Conservation (phyloP, 2,797 vertebrate genomes). For the Discoglossus pictus region DNA sequence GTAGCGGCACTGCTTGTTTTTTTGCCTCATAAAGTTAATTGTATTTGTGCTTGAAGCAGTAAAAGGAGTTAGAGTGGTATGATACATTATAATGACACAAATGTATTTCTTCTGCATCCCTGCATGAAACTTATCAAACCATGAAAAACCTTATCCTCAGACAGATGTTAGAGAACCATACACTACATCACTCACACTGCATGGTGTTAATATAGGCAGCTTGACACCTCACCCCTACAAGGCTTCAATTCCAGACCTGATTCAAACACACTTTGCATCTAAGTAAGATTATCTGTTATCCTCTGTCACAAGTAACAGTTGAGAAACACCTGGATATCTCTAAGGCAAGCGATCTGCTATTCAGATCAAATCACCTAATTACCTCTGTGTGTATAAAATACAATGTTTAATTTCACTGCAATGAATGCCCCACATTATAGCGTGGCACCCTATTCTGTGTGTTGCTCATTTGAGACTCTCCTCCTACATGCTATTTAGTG, state of each 20-base stretch:
- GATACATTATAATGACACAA: slow-evolving; percentile 18
- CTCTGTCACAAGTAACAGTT: slow-evolving; percentile 23
- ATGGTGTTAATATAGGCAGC: slow-evolving; percentile 49
- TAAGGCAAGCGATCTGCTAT: slow-evolving; percentile 1
- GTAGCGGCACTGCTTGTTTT: no score
- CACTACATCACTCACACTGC: slow-evolving; percentile 43
- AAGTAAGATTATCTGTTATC: slow-evolving; percentile 45
- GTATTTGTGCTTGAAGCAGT: no score
- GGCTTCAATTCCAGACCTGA: slow-evolving; percentile 28
- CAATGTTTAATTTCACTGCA: not conserved
- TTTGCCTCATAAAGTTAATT: no score
- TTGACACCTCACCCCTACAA: slow-evolving; percentile 35
- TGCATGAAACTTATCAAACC: slow-evolving; percentile 37
- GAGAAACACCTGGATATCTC: slow-evolving; percentile 7
- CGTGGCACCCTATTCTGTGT: not conserved
- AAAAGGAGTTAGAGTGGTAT: no score
- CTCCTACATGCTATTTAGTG: no score
- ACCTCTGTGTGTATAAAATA: no score
- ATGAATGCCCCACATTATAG: no score
- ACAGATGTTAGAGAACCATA: slow-evolving; percentile 42
- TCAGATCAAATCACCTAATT: not conserved
- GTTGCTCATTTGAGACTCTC: no score
- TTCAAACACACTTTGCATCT: slow-evolving; percentile 30
- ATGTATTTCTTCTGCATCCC: slow-evolving; percentile 23
- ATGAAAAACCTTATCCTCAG: slow-evolving; percentile 31